phyloP scores from a whole-genome alignment of 2,113 vertebrate genomes.

The Kryptolebias marmoratus region DNA sequence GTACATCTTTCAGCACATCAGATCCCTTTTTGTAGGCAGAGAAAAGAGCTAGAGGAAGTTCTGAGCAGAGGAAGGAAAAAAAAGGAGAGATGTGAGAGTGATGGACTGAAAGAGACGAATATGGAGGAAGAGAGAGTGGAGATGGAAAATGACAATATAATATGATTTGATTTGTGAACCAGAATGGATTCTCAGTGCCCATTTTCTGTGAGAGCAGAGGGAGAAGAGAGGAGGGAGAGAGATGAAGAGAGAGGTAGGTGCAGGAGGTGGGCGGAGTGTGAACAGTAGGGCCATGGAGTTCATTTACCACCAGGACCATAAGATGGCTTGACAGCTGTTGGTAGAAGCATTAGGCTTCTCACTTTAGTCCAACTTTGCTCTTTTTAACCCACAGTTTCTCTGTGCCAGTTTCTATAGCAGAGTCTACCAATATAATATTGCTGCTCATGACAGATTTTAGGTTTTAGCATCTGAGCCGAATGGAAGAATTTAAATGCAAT shows the following conservation, averaged over 20 bases:
- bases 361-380: constrained; percentile 58
- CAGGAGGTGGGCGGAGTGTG: constrained; percentile 50
- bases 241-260: constrained; percentile 40
- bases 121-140: constrained; percentile 56
- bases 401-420: constrained; percentile 32
- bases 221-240: constrained; percentile 2
- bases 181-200: constrained; percentile 60
- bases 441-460: neutral
- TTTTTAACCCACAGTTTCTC: constrained; percentile 15
- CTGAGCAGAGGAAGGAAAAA: constrained; percentile 5
- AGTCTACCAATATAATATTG: constrained; percentile 31
- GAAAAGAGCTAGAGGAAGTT: constrained; percentile 20
- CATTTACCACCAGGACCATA: constrained; percentile 55
- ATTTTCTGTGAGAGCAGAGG: constrained; percentile 48
- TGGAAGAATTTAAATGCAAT: constrained; percentile 23
- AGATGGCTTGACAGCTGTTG: constrained; percentile 60
- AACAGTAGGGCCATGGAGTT: constrained; percentile 53
- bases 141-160: constrained; percentile 76
- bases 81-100: constrained; percentile 20
- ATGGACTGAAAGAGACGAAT: constrained; percentile 36
- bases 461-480: constrained; percentile 8
- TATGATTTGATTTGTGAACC: constrained; percentile 74
- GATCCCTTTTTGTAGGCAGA: constrained; percentile 26
- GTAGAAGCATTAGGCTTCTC: constrained; percentile 59
- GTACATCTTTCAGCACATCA: constrained; percentile 52